Percentiles rank a stretch among this genome's conserved stretches.
phyloP scores from a whole-genome alignment of 2,113 vertebrate genomes.

The Psilopsiagon aurifrons region DNA sequence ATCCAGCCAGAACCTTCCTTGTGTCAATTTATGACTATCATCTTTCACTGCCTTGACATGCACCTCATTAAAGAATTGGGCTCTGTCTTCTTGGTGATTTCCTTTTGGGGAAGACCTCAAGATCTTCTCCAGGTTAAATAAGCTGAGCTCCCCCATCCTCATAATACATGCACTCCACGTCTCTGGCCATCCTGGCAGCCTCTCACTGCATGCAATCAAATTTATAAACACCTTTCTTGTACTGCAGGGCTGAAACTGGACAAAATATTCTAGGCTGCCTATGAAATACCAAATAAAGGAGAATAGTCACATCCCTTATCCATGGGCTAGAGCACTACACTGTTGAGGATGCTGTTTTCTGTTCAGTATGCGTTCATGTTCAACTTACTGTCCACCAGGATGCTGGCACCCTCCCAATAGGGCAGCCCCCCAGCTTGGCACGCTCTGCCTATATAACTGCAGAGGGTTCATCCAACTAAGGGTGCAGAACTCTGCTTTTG shows the following conservation, averaged over 20 bases:
- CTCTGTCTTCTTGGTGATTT: not conserved
- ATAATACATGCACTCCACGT: accelerated
- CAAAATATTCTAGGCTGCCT: not conserved
- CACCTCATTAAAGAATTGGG: not conserved
- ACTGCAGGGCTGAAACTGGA: not conserved
- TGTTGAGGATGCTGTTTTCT: not conserved
- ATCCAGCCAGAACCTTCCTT: not conserved
- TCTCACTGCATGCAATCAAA: not conserved
- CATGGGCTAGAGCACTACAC: not conserved
- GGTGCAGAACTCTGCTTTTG: not conserved
- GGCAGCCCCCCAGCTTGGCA: not conserved
- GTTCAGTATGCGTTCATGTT: not conserved
- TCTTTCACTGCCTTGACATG: not conserved
- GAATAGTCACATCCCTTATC: not conserved
- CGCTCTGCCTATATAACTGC: not conserved
- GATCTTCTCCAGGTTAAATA: not conserved
- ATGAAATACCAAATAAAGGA: not conserved
- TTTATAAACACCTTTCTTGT: not conserved
- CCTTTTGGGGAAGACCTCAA: not conserved
- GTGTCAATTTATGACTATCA: not conserved
- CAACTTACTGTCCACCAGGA: not conserved
- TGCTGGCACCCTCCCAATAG: accelerated
- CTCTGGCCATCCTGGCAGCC: not conserved
- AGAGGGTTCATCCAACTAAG: not conserved
- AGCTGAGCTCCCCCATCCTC: not conserved